Evolutionary conservation across 2,113 vertebrate species (phyloP), one percentile per base, ranked within the genome.

Genomic region (Fukomys damarensis): DNA sequence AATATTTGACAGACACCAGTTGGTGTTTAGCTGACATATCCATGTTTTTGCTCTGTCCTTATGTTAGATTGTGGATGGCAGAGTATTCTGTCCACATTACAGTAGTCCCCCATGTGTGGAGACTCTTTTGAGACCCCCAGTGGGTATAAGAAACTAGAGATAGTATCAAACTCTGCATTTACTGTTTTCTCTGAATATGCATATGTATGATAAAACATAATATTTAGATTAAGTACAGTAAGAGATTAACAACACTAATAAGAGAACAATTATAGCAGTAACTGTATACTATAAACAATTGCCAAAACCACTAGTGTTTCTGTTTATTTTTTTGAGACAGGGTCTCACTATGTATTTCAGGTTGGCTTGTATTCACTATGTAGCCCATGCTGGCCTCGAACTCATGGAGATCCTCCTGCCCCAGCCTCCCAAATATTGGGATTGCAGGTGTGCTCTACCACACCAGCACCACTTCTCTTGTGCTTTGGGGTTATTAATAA

Each of bases 1-100:
- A 95, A 41, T 65, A 77, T 61, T 52, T 74, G 81, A 52, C 38
- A 95, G 46, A 59, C 70, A 66, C 77, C 43, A 85, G 70, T 63
- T 96, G 87, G 77, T 93, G 52, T 91, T 94, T 86, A 85, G 66
- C 77, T 92, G 88, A 95, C 95, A 92, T 86, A 8, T 81, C 0
- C 32, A 26, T 74, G 66, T 85, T 95, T 92, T 77, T 49, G 24
- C 84, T 91, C 65, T 74, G 83, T 94, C 91, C 43, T 89, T 80
- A 10, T 88, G 86, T 81, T 96, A 76, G 30, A 43, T 58, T 91
- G 79, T 85, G 72, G 83, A 65, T 61, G 91, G 87, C 90, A 93
- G 86, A 43, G 43, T 88, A 70, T 32, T 91, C 68, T 76, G 76
- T 65, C 82, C 86, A 87, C 54, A 35, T 70, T 52, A 26, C 12